A percentile compares a stretch with the other conserved stretches of the same genome.
phyloP scores from a whole-genome alignment of 2,888 invertebrate species.

The Heliconius sara region DNA sequence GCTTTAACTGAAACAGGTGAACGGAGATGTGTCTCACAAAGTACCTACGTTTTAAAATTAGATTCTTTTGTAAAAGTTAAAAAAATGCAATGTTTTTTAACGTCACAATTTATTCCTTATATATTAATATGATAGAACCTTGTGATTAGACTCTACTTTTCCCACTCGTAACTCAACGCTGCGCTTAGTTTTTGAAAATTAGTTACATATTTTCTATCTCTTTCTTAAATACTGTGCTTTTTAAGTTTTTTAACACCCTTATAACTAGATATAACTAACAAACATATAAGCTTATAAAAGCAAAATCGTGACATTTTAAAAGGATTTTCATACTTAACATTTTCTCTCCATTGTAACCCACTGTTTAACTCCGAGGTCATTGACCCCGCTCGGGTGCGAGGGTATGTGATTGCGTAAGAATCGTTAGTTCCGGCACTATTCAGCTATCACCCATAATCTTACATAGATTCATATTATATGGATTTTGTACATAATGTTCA shows the following conservation, averaged over 20 bases:
- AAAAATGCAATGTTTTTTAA: too few relatives aligned
- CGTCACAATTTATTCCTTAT: too few relatives aligned
- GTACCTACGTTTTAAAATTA: too few relatives aligned
- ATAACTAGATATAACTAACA: neutral
- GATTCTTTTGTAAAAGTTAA: too few relatives aligned
- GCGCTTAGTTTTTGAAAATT: too few relatives aligned
- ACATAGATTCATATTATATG: neutral
- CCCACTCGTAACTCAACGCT: too few relatives aligned
- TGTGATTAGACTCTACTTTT: too few relatives aligned
- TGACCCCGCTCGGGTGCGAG: slow-evolving; percentile 1
- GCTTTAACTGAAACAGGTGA: neutral
- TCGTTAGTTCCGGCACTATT: slow-evolving; percentile 6
- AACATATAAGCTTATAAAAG: neutral
- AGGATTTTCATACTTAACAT: neutral
- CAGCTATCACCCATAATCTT: neutral
- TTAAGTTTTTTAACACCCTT: neutral
- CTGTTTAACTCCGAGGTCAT: slow-evolving; percentile 18
- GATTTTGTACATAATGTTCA: neutral
- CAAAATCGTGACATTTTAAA: neutral
- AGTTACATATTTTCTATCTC: neutral
- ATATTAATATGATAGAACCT: too few relatives aligned
- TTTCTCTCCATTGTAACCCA: slow-evolving; percentile 10
- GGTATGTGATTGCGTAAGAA: slow-evolving; percentile 22
- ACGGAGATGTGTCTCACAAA: neutral
- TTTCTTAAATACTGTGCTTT: neutral